These are phyloP conservation scores for Pteronotus mesoamericanus DNA, from an alignment of 2,797 vertebrate genomes.

Conservation along the genomic window DNA sequence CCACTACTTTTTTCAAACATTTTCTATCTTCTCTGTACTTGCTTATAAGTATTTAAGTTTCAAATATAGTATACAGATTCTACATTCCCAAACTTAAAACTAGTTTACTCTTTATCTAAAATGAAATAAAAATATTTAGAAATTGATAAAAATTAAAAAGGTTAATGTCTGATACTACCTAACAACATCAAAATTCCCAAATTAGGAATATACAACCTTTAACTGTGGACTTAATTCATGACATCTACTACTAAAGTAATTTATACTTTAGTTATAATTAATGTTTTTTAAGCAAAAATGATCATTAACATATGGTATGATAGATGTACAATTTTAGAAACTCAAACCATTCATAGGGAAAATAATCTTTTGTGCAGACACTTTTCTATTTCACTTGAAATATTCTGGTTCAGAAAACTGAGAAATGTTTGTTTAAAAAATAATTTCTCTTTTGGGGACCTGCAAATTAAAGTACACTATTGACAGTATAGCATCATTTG, in stretches of 20 bases:
- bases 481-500: conserved; percentile 7
- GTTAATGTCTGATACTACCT: background rate
- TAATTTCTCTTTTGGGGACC: conserved; percentile 89
- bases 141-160: conserved; percentile 37
- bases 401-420: conserved; percentile 88
- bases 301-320: background rate
- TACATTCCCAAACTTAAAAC: background rate
- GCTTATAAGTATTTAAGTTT: conserved; percentile 32
- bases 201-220: background rate
- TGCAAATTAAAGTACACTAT: conserved; percentile 82
- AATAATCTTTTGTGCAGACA: conserved; percentile 72
- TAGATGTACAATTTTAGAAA: conserved; percentile 11
- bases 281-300: conserved; percentile 27
- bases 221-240: background rate
- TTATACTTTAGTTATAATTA: conserved; percentile 17
- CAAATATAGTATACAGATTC: conserved; percentile 2
- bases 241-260: background rate
- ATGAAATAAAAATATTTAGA: conserved; percentile 19
- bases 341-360: conserved; percentile 27
- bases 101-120: background rate
- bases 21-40: conserved; percentile 30
- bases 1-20: background rate
- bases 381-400: conserved; percentile 90
- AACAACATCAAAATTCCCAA: background rate
- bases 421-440: conserved; percentile 90